Evolutionary conservation across 2,113 vertebrate species (phyloP).

Genomic region (Solenodon paradoxus): DNA sequence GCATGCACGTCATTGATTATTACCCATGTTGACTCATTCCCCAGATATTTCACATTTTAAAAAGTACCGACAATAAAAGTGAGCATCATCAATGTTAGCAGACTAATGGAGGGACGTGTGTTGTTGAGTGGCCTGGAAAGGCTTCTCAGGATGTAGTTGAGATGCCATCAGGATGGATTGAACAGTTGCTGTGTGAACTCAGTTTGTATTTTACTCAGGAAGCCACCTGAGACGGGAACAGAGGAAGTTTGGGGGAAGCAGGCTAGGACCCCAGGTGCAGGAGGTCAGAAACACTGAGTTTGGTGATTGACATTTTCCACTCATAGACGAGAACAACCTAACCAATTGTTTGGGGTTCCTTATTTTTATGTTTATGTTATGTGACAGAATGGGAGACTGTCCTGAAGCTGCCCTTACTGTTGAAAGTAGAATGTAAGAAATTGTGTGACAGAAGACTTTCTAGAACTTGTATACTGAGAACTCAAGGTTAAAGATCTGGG

Average conservation of each 20-base stretch:
- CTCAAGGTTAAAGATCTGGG: background rate
- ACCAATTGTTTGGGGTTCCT: background rate
- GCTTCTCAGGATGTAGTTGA: background rate
- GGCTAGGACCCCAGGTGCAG: background rate
- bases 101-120: background rate
- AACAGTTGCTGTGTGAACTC: rapidly evolving
- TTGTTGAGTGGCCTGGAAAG: no score
- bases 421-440: background rate
- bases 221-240: background rate
- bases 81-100: background rate
- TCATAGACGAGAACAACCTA: background rate
- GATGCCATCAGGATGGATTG: background rate
- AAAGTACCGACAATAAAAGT: background rate
- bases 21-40: background rate
- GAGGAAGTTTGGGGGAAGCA: background rate
- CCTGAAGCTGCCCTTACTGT: background rate
- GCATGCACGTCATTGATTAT: background rate
- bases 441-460: background rate
- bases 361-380: background rate
- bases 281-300: background rate
- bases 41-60: background rate
- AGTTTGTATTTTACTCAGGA: no score
- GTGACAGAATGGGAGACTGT: background rate
- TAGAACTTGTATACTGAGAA: background rate
- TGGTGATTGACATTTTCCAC: background rate